These are phyloP conservation scores for Eupithecia exiguata DNA, from an alignment of 2,888 invertebrate species.

Conservation along the genomic window DNA sequence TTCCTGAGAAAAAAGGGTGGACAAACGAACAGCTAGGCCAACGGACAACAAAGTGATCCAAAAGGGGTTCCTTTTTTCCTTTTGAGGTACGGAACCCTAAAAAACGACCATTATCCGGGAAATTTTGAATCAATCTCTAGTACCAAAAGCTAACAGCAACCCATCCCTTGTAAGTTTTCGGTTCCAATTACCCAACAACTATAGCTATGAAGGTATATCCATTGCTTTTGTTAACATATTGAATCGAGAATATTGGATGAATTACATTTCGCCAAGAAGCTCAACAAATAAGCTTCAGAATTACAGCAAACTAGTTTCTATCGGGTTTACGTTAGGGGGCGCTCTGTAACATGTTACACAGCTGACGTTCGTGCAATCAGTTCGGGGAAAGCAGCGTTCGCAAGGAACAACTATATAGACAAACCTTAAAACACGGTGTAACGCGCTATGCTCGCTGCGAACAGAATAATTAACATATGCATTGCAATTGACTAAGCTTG, in stretches of 20 bases:
- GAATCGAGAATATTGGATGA: not conserved
- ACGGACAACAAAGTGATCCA: too few relatives aligned
- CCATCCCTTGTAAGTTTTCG: conserved; percentile 3
- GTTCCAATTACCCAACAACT: not conserved
- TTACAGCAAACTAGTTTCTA: not conserved
- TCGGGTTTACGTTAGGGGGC: too few relatives aligned
- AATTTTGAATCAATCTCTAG: not conserved
- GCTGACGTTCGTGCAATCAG: too few relatives aligned
- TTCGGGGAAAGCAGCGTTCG: too few relatives aligned
- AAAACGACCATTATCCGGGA: not conserved
- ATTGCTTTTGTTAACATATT: not conserved
- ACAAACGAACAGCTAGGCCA: too few relatives aligned
- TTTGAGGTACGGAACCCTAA: not conserved
- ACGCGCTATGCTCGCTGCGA: too few relatives aligned
- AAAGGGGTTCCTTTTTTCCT: too few relatives aligned
- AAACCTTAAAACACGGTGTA: too few relatives aligned
- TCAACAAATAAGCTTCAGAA: conserved; percentile 2
- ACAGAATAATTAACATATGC: not conserved
- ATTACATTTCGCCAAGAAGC: not conserved
- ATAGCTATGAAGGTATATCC: not conserved
- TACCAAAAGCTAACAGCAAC: not conserved
- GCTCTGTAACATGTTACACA: too few relatives aligned
- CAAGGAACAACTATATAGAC: too few relatives aligned
- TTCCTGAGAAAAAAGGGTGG: too few relatives aligned
- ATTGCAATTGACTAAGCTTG: not conserved